Evolutionary conservation across 2,113 vertebrate species (phyloP).

Genomic region (Ageneiosus marmoratus): DNA sequence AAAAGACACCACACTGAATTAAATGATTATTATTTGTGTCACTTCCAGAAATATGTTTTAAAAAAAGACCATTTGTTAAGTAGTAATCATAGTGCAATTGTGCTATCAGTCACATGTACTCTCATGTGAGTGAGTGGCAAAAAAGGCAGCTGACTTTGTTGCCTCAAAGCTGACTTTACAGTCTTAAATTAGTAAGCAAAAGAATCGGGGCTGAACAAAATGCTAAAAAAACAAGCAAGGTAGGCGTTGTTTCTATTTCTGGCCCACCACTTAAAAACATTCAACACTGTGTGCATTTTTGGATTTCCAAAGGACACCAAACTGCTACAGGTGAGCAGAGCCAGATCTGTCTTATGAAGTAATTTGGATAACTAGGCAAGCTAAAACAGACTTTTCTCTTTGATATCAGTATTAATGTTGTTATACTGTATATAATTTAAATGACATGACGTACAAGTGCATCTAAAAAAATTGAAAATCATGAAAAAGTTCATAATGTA

Average conservation of each 20-base stretch:
- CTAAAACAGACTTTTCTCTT: background rate
- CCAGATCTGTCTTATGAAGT: background rate
- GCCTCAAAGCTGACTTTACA: background rate
- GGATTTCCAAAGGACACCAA: background rate
- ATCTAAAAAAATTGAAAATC: too few species aligned
- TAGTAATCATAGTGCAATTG: background rate
- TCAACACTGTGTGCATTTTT: background rate
- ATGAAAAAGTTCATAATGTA: too few species aligned
- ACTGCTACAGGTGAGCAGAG: background rate
- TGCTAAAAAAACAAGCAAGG: background rate
- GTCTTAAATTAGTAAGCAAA: background rate
- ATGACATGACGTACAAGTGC: background rate
- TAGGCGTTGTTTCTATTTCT: background rate
- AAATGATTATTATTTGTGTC: background rate
- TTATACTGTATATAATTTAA: background rate
- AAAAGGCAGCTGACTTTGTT: background rate
- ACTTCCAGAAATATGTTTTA: slow-evolving; percentile 3
- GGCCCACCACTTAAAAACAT: background rate
- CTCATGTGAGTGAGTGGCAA: background rate
- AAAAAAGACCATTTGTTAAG: background rate
- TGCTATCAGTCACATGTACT: background rate
- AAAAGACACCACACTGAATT: background rate
- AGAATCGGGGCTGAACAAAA: background rate
- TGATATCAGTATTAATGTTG: background rate
- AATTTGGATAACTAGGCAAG: background rate